Evolutionary conservation across 1,140 invertebrate genomes (phyloP).

Genomic region (Bathynomus jamesi): DNA sequence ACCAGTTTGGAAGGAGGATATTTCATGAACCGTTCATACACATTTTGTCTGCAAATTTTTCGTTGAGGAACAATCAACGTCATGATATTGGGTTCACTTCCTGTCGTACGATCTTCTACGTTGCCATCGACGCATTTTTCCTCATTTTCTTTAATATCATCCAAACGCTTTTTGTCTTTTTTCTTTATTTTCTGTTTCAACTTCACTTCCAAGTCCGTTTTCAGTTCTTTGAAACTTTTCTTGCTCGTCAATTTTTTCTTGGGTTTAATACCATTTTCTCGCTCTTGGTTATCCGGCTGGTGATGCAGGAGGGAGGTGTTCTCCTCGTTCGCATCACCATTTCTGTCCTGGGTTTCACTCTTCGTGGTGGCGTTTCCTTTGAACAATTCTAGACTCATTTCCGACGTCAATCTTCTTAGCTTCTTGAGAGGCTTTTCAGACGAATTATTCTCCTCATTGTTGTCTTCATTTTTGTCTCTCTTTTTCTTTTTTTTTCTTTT

Average conservation of each 20-base stretch:
- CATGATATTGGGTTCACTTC: no score
- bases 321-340: no score
- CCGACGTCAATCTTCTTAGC: not conserved
- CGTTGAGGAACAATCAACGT: no score
- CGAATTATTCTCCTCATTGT: not conserved
- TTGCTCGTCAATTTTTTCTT: not conserved
- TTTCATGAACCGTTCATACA: no score
- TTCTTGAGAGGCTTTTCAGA: not conserved
- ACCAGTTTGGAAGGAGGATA: no score
- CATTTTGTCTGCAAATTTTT: no score
- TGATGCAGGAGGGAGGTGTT: no score
- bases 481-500: slow-evolving; percentile 10
- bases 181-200: not conserved
- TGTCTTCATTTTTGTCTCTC: not conserved
- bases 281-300: not conserved
- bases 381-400: not conserved
- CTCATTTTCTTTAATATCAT: no score
- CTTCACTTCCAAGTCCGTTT: not conserved
- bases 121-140: no score
- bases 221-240: not conserved
- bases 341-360: no score
- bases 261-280: not conserved
- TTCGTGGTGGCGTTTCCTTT: no score
- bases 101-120: no score
- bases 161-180: not conserved